Base-by-base conservation (phyloP, 2,113 vertebrate genomes). In the Sebastes fasciatus region DNA sequence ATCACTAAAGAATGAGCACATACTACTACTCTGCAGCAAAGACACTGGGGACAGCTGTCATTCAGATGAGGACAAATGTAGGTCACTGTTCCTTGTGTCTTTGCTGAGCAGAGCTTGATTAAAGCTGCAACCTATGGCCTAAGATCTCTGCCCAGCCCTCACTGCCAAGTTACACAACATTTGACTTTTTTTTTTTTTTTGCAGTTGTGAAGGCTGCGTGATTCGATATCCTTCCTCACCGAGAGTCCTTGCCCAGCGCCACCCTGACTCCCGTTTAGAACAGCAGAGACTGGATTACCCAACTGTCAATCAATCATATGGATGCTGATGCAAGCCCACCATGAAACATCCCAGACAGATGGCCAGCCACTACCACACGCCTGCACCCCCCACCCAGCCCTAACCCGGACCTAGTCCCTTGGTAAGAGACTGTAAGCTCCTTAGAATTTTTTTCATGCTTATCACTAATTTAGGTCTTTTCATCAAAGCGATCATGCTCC, bases 311-410 rank as follows among this genome's bases (percentile, higher is more conserved):
- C 94, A 94, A 66, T 89, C 88, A 87, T 74, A 65, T 26, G 60
- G 86, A 48, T 75, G 63, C 75, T 86, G 91, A 94, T 90, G 67
- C 82, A 74, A 84, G 85, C 80, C 86, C 90, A 88, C 87, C 88
- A 86, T 86, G 70, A 94, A 91, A 88, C 81, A 75, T 89, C 81
- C 79, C 83, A 89, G 89, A 93, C 95, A 96, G 95, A 95, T 95
- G 95, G 95, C 91, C 83, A 74, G 79, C 76, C 79, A 66, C 77
- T 65, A 79, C 86, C 89, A 88, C 90, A 84, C 79, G 70, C 82
- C 7, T 71, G 66, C 89, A 74, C 89, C 90, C 34, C 91, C 92
- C 93, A 70, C 85, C 86, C 83, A 57, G 73, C 49, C 55, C 82
- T 68, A 61, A 58, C 89, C 57, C 23, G 78, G 74, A 83, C 64